phyloP scores from a whole-genome alignment of 2,888 invertebrate genomes.

The Cephalotes varians region DNA sequence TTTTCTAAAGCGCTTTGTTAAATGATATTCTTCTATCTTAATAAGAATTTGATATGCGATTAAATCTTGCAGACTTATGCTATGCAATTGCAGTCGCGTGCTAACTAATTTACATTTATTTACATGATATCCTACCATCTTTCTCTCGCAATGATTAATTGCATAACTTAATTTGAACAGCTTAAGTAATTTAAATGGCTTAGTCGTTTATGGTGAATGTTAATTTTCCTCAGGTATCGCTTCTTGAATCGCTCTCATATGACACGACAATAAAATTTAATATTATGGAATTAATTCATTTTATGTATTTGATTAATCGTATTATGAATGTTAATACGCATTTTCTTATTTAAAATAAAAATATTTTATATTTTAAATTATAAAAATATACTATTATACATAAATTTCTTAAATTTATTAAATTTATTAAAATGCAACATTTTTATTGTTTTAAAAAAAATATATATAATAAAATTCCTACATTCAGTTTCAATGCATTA shows the following conservation, averaged over 20 bases:
- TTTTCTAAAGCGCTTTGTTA: not conserved
- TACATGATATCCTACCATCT: conserved; percentile 44
- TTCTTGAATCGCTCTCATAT: not conserved
- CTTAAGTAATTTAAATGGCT: conserved; percentile 30
- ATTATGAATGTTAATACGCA: not conserved
- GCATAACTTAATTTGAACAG: conserved; percentile 39
- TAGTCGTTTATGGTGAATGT: conserved; percentile 20
- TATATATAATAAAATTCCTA: not conserved
- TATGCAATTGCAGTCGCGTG: conserved; percentile 44
- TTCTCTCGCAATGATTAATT: conserved; percentile 38
- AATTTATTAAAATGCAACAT: not conserved
- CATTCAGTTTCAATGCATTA: not conserved
- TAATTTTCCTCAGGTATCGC: conserved; percentile 19
- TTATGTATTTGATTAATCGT: not conserved
- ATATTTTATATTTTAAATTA: not conserved
- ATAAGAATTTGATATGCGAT: conserved; percentile 12
- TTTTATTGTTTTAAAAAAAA: not conserved
- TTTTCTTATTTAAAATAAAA: not conserved
- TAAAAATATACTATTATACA: not conserved
- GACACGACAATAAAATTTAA: conserved; percentile 15
- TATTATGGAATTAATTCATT: not conserved
- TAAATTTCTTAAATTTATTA: not conserved
- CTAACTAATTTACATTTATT: conserved; percentile 45
- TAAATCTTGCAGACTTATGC: conserved; percentile 19
- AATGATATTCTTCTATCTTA: conserved; percentile 9